Conservation (phyloP, 2,113 vertebrate species). For the Rhynchomys soricoides region DNA sequence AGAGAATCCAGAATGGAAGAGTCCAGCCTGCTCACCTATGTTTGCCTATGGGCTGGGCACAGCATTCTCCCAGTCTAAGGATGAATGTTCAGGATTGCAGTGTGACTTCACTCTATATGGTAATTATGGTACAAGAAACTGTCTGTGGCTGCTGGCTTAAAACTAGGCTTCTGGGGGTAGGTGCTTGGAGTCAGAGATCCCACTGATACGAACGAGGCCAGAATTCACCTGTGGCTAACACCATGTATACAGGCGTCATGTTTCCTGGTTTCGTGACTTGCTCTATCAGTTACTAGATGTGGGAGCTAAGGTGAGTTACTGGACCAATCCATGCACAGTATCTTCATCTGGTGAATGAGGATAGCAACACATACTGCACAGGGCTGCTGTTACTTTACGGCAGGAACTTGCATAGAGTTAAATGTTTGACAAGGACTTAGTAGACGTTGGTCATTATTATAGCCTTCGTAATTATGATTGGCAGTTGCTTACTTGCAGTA, state of each 20-base stretch:
- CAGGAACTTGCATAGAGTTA: neutral
- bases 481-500: neutral
- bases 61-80: neutral
- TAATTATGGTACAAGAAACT: neutral
- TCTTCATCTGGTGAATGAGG: constrained; percentile 16
- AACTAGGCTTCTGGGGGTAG: neutral
- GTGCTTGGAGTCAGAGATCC: neutral
- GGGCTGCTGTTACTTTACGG: neutral
- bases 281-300: neutral
- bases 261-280: neutral
- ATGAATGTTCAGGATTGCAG: neutral
- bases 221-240: neutral
- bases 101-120: neutral
- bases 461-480: neutral
- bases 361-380: neutral
- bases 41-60: neutral
- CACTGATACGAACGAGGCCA: neutral
- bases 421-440: neutral
- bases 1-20: neutral
- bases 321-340: neutral
- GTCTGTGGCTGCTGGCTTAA: neutral
- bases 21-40: neutral
- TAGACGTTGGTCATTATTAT: neutral
- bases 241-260: neutral
- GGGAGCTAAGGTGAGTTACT: neutral